phyloP scores from a whole-genome alignment of 2,113 vertebrate species.

The Circaetus gallicus region DNA sequence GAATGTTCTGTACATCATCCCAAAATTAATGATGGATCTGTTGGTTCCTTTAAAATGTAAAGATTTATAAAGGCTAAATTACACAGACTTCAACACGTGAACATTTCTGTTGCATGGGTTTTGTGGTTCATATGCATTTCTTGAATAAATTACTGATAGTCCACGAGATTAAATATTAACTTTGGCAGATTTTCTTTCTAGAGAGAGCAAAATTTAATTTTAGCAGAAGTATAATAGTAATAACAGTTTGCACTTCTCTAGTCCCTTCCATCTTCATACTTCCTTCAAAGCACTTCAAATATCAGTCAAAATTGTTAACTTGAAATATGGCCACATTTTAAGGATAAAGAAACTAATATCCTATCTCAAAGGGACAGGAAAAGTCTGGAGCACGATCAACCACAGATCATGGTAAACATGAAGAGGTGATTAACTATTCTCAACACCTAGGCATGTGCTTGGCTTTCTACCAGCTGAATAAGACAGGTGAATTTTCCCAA shows the following conservation, averaged over 20 bases:
- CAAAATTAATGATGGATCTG: not conserved
- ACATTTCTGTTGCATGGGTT: not conserved
- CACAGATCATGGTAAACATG: not conserved
- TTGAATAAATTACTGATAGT: not conserved
- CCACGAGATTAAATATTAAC: not conserved
- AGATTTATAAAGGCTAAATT: not conserved
- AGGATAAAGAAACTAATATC: not conserved
- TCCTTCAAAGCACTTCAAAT: not conserved
- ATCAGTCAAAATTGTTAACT: not conserved
- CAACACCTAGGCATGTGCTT: not conserved
- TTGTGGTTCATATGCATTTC: not conserved
- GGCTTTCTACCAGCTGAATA: not conserved
- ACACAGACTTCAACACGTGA: not conserved
- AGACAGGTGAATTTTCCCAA: not conserved
- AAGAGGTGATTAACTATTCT: not conserved
- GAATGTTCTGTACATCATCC: not conserved
- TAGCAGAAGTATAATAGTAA: not conserved
- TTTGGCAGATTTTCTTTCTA: not conserved
- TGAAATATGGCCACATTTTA: not conserved
- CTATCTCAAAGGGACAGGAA: not conserved
- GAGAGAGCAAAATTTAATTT: not conserved
- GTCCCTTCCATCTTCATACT: not conserved
- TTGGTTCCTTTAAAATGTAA: not conserved
- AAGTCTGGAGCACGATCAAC: not conserved
- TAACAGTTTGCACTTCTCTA: not conserved